Conservation (phyloP, 2,113 vertebrate species). For the Engystomops pustulosus region DNA sequence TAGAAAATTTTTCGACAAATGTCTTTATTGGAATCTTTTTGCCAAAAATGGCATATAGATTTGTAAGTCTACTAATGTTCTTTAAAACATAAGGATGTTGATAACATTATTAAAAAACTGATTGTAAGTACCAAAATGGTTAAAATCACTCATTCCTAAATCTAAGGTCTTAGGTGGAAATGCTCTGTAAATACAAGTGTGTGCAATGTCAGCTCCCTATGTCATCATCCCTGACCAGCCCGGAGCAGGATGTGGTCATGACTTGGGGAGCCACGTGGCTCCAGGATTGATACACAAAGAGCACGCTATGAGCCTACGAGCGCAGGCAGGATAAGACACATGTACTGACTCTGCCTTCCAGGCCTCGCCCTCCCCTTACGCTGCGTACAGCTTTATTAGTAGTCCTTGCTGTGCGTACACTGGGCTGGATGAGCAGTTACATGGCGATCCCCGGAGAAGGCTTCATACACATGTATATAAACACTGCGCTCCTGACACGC, state of each 20-base stretch:
- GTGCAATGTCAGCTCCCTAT: too few relatives aligned
- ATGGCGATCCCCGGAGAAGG: not conserved
- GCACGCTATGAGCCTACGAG: not conserved
- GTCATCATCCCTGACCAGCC: not conserved
- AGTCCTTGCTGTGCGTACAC: not conserved
- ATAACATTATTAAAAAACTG: too few relatives aligned
- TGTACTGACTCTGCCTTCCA: not conserved
- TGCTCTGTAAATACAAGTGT: too few relatives aligned
- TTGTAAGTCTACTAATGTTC: too few relatives aligned
- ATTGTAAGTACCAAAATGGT: too few relatives aligned
- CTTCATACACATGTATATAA: not conserved
- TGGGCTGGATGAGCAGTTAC: too few relatives aligned
- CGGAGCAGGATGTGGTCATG: not conserved
- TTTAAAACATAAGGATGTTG: too few relatives aligned
- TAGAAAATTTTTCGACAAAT: too few relatives aligned
- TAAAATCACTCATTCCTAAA: too few relatives aligned
- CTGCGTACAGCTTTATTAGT: not conserved
- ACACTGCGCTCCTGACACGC: not conserved
- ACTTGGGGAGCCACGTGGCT: constrained; percentile 31
- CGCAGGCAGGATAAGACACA: not conserved
- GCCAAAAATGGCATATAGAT: too few relatives aligned
- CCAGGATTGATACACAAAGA: constrained; percentile 16
- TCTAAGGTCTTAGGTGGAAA: too few relatives aligned
- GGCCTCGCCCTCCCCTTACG: not conserved
- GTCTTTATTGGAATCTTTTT: too few relatives aligned